phyloP scores from a whole-genome alignment of 2,113 vertebrate species.

The Megaceryle maxima region DNA sequence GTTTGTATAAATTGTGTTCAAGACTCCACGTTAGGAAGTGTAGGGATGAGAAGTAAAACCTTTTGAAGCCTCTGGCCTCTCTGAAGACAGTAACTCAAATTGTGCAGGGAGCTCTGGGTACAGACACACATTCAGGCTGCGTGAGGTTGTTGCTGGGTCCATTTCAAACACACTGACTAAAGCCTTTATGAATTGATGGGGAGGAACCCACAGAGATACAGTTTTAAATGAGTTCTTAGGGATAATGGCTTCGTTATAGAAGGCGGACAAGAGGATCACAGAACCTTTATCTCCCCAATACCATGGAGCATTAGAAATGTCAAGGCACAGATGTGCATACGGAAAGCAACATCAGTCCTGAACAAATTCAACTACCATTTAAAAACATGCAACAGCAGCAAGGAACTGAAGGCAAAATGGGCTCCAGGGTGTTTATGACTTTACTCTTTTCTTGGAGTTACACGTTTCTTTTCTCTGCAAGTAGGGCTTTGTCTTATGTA shows the following conservation, averaged over 20 bases:
- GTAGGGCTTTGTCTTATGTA: background rate
- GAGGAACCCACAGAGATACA: background rate
- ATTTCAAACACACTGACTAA: background rate
- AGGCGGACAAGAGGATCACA: background rate
- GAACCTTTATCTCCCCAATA: background rate
- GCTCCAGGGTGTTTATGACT: background rate
- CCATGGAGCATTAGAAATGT: background rate
- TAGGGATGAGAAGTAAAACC: background rate
- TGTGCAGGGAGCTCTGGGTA: background rate
- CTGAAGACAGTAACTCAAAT: background rate
- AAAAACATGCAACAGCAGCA: fast-evolving
- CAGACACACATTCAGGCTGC: background rate
- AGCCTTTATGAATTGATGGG: background rate
- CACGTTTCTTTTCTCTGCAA: background rate
- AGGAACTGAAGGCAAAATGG: background rate
- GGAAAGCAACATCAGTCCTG: background rate
- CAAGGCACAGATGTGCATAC: background rate
- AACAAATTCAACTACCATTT: background rate
- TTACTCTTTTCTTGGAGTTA: background rate
- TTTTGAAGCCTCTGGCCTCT: background rate
- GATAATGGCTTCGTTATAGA: background rate
- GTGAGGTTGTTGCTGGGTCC: background rate
- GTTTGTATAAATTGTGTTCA: background rate
- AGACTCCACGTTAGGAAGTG: background rate
- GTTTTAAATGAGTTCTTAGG: background rate